A percentile compares a stretch with the other conserved stretches of the same genome.
These are phyloP conservation scores for Chironomus tepperi DNA, from an alignment of 1,140 invertebrate genomes.

Conservation along the genomic window DNA sequence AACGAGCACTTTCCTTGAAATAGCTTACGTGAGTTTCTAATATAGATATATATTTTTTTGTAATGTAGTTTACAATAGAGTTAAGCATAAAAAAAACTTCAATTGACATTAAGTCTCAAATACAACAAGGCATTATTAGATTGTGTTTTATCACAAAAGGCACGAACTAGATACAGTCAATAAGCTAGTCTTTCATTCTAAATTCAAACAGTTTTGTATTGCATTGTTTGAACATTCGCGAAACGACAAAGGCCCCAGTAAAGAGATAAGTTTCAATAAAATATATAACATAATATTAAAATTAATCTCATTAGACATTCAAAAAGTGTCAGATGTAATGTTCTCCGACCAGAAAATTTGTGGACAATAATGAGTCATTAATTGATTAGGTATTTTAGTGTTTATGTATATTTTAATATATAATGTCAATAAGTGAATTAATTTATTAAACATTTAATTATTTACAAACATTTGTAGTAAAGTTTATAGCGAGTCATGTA, in stretches of 20 bases:
- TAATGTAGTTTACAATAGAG: slow-evolving; percentile 15
- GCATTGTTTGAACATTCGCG: slow-evolving; percentile 8
- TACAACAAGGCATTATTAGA: not conserved
- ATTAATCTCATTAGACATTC: no score
- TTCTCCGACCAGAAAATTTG: no score
- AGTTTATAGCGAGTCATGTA: no score
- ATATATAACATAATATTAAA: no score
- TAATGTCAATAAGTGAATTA: no score
- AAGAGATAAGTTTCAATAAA: no score
- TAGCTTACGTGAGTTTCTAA: not conserved
- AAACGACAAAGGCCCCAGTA: not conserved
- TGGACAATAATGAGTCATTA: no score
- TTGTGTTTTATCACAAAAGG: slow-evolving; percentile 7
- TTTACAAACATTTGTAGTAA: no score
- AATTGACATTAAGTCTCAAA: not conserved
- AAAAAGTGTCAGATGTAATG: no score
- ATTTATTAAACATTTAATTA: no score
- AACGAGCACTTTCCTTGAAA: not conserved
- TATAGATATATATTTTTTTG: not conserved
- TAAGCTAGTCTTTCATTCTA: slow-evolving; percentile 11
- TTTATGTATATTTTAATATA: no score
- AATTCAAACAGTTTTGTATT: not conserved
- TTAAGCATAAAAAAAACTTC: not conserved
- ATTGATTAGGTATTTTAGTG: no score
- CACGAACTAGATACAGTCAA: slow-evolving; percentile 19